Evolutionary conservation across 1,140 invertebrate genomes (phyloP).

Genomic region (Hydropsyche tenuis): DNA sequence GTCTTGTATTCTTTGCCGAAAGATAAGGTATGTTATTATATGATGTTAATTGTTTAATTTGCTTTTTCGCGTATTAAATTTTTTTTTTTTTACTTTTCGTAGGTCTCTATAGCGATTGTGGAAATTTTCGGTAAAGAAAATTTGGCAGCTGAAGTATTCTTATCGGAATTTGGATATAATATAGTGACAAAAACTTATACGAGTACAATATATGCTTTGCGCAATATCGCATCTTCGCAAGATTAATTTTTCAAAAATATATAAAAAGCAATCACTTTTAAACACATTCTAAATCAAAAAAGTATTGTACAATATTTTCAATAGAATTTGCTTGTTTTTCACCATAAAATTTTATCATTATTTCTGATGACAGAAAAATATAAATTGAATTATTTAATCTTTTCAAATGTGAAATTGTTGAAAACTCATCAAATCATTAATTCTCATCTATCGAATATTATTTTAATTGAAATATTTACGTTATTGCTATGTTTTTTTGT

Average conservation of each 20-base stretch:
- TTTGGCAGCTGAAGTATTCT: slow-evolving; percentile 29
- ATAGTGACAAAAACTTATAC: slow-evolving; percentile 37
- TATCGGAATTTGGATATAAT: slow-evolving; percentile 41
- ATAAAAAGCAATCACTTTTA: background rate
- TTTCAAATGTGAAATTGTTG: no score
- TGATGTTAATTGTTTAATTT: background rate
- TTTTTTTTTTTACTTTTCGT: slow-evolving; percentile 30
- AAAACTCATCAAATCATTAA: no score
- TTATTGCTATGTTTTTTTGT: no score
- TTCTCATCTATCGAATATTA: no score
- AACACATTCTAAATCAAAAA: background rate
- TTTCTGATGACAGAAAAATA: no score
- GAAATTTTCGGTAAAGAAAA: slow-evolving; percentile 44
- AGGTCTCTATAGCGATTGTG: slow-evolving; percentile 45
- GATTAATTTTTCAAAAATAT: slow-evolving; percentile 30
- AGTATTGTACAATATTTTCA: no score
- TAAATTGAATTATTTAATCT: no score
- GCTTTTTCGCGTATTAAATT: background rate
- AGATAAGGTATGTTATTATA: slow-evolving; percentile 42
- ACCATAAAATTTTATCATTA: no score
- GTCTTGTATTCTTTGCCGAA: slow-evolving; percentile 56
- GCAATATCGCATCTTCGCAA: slow-evolving; percentile 44
- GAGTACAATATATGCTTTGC: slow-evolving; percentile 42
- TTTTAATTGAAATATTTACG: no score
- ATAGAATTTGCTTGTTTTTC: no score